Evolutionary conservation across 2,113 vertebrate genomes (phyloP), one percentile per base, ranked within the genome.

Genomic region (Neolamprologus variostigma): DNA sequence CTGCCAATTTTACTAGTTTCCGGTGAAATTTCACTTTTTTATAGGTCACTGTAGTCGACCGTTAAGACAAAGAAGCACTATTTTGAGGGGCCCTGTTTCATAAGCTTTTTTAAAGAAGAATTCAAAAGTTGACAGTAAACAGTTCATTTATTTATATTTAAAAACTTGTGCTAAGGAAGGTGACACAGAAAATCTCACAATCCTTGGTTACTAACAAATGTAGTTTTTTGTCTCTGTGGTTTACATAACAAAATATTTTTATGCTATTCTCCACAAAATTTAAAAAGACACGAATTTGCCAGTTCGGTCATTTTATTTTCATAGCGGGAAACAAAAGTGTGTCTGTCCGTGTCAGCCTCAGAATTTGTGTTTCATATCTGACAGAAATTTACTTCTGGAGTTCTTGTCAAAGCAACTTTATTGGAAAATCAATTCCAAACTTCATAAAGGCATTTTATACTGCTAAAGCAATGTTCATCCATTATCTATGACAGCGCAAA

Each of bases 401-500:
- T 86, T 87, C 40, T 73, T 53, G 51, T 83, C 26, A 71, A 83
- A 89, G 85, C 35, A 87, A 88, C 84, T 85, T 88, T 12, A 23
- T 42, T 63, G 53, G 51, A 78, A 88, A 86, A 83, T 31, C 57
- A 78, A 59, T 84, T 50, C 21, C 6, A 11, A 26, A 92, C 55
- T 76, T 88, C 80, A 47, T 35, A 6, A 68, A 50, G 50, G 78
- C 21, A 33, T 83, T 85, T 89, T 35, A 66, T 59, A 40, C 51
- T 6, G 35, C 90, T 78, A 82, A 85, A 85, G 86, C 82, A 59
- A 80, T 57, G 76, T 84, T 86, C 78, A 83, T 94, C 81, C 47
- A 89, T 92, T 91, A 92, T 94, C 83, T 53, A 83, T 83, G 14
- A 85, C 61, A 89, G 76, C 37, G 13, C 78, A 54, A 7, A 6